Conservation (phyloP, 2,888 invertebrate species). For the Venusia cambrica region DNA sequence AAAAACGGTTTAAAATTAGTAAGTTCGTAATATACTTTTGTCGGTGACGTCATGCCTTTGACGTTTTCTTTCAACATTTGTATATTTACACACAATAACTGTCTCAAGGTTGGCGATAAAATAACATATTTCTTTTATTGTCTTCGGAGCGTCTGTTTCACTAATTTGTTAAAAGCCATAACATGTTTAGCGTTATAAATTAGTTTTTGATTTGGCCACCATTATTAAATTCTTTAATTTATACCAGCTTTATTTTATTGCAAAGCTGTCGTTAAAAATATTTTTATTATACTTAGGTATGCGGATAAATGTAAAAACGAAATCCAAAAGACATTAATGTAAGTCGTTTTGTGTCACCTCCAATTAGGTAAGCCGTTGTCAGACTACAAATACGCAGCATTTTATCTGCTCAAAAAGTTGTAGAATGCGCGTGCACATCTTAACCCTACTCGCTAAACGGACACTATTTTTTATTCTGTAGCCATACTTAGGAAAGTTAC, state of each 20-base stretch:
- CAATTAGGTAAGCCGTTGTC: conserved; percentile 19
- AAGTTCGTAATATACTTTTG: conserved; percentile 1
- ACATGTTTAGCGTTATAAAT: conserved; percentile 8
- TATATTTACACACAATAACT: conserved; percentile 24
- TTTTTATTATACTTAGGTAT: not conserved
- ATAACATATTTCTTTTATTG: conserved; percentile 15
- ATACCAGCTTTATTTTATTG: too few relatives aligned
- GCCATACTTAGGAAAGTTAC: conserved; percentile 44
- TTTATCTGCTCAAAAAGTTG: conserved; percentile 41
- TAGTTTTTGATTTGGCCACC: not conserved
- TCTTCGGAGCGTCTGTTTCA: conserved; percentile 7
- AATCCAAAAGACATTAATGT: conserved; percentile 19
- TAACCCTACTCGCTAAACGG: conserved; percentile 33
- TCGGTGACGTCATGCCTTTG: conserved; percentile 7
- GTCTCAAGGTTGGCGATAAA: conserved; percentile 34
- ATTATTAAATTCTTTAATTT: conserved; percentile 2
- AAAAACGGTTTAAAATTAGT: too few relatives aligned
- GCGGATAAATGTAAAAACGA: conserved; percentile 13
- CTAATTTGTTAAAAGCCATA: conserved; percentile 3
- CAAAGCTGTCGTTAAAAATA: too few relatives aligned
- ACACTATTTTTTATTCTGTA: conserved; percentile 25
- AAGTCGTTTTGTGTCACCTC: conserved; percentile 29
- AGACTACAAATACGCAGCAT: conserved; percentile 33
- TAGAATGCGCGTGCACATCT: conserved; percentile 43
- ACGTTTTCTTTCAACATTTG: conserved; percentile 22